Conservation (phyloP, 2,888 invertebrate genomes). For the Drosophila colorata region DNA sequence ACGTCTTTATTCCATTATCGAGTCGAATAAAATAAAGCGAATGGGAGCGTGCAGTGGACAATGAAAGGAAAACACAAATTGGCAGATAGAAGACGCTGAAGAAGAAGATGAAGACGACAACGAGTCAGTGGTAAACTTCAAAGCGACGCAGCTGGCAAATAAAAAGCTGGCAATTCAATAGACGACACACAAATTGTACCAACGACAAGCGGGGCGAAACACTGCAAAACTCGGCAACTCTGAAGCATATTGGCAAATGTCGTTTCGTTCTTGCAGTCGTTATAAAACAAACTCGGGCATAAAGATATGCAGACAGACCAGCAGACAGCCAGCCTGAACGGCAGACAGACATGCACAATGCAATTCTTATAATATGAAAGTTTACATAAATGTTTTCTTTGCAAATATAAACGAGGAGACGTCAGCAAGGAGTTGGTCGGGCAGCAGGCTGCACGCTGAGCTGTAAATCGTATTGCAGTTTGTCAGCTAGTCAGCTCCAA, state of each 20-base stretch:
- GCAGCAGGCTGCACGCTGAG: slow-evolving; percentile 13
- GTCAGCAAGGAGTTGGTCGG: background rate
- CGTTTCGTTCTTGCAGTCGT: slow-evolving; percentile 42
- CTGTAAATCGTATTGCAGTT: slow-evolving; percentile 64
- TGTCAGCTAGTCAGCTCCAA: slow-evolving; percentile 52
- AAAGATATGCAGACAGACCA: slow-evolving; percentile 32
- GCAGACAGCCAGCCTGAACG: slow-evolving; percentile 15
- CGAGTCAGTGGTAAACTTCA: slow-evolving; percentile 30
- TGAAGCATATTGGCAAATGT: slow-evolving; percentile 63
- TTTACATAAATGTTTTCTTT: slow-evolving; percentile 76
- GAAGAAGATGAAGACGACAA: background rate
- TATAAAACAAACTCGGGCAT: slow-evolving; percentile 62
- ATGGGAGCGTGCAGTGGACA: background rate
- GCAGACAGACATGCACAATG: slow-evolving; percentile 46
- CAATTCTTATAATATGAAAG: slow-evolving; percentile 69
- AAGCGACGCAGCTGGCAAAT: slow-evolving; percentile 42
- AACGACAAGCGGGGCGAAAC: slow-evolving; percentile 6
- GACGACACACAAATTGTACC: slow-evolving; percentile 40
- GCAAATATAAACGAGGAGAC: slow-evolving; percentile 59
- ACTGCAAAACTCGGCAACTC: slow-evolving; percentile 3
- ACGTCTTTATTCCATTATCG: slow-evolving; percentile 1
- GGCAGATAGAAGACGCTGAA: slow-evolving; percentile 9
- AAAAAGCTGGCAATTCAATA: slow-evolving; percentile 49
- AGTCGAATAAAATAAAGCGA: slow-evolving; percentile 1
- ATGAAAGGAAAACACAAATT: slow-evolving; percentile 45